Base-by-base conservation (phyloP, 2,888 invertebrate species). In the Temnothorax unifasciatus region DNA sequence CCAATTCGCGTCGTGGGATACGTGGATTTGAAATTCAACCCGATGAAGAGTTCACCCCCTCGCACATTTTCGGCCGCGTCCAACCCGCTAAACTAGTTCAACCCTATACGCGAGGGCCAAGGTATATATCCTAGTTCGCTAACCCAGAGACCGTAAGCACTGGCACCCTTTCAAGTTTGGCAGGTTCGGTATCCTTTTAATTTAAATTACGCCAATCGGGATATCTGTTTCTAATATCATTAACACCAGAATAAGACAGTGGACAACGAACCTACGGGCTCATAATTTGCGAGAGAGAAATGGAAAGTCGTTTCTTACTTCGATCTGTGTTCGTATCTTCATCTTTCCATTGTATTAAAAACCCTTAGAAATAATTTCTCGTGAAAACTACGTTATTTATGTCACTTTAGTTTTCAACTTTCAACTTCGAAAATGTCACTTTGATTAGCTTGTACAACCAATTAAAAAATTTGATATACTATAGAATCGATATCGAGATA, bases 21-120 rank as follows among this genome's bases (percentile, higher is more conserved):
- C 86, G 88, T 84, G 90, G 86, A 90, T 91, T 91, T 89, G 87
- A 90, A 90, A 90, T 90, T 89, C 90, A 90, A 90, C 89, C 83
- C 89, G 89, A 90, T 85, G 85, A 88, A 84, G 87, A 85, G 77
- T 85, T 86, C 75, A 85, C 84, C 84, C 82, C 77, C 86, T 66
- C 86, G 61, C 82, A 54, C 85, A 83, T 81, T 82, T 85, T 88
- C 89, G 86, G 71, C 85, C 85, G 82, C 84, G 38, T 90, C 86
- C 88, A 87, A 89, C 88, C 88, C 71, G 84, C 86, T 89, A 89
- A 90, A 89, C 90, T 90, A 88, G 90, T 88, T 90, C 90, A 88
- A 85, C 81, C 83, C 87, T 86, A 88, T 86, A 90, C 88, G 88
- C 82, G 75, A 69, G 41, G 85, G 83, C 88, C 74, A 86, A 89